phyloP scores from a whole-genome alignment of 2,888 invertebrate genomes.

The Drepanosiphum platanoidis region DNA sequence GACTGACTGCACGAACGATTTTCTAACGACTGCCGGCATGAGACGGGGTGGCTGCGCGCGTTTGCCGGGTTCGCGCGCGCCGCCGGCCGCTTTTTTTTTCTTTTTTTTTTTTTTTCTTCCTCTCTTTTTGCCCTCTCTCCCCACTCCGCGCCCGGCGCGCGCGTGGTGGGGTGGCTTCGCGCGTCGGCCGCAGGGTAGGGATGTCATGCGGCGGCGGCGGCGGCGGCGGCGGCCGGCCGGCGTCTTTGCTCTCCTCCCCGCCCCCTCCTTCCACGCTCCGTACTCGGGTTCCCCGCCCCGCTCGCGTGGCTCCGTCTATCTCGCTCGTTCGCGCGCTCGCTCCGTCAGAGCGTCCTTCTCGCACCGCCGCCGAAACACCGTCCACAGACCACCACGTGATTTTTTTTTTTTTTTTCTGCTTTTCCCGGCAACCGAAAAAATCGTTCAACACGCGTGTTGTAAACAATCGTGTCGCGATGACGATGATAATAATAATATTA shows the following conservation, averaged over 20 bases:
- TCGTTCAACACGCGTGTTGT: not conserved
- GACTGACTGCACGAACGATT: slow-evolving; percentile 58
- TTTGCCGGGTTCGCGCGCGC: slow-evolving; percentile 51
- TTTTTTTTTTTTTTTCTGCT: too few relatives aligned
- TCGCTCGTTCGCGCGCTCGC: not conserved
- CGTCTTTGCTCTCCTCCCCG: slow-evolving; percentile 49
- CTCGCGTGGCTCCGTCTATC: not conserved
- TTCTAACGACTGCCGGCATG: slow-evolving; percentile 56
- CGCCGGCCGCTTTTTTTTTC: slow-evolving; percentile 24
- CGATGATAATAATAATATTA: not conserved
- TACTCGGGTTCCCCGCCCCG: not conserved
- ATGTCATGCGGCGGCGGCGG: slow-evolving; percentile 45
- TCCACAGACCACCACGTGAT: slow-evolving; percentile 50
- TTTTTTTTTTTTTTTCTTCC: slow-evolving; percentile 7
- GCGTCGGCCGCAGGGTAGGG: slow-evolving; percentile 49
- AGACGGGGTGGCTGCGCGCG: slow-evolving; percentile 55
- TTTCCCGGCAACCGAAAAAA: slow-evolving; percentile 15
- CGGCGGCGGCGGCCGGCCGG: slow-evolving; percentile 57
- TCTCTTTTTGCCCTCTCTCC: not conserved
- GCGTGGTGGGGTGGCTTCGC: slow-evolving; percentile 35
- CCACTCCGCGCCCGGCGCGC: not conserved
- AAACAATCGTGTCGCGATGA: too few relatives aligned
- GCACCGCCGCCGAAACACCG: slow-evolving; percentile 17
- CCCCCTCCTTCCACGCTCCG: not conserved
- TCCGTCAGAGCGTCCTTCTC: not conserved